Conservation (phyloP, 2,797 vertebrate species). For the Tympanoctomys barrerae region DNA sequence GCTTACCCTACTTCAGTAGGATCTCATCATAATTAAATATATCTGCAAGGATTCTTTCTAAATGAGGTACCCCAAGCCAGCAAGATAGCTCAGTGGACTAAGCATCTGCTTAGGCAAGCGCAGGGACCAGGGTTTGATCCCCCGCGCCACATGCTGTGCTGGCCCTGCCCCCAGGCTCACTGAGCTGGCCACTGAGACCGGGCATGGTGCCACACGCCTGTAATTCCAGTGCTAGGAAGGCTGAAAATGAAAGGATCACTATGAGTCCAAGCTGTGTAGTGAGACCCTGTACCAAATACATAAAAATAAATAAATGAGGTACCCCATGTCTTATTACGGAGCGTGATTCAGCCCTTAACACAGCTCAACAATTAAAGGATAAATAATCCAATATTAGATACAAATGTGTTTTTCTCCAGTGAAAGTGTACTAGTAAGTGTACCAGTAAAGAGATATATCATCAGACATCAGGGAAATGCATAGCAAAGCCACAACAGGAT, state of each 20-base stretch:
- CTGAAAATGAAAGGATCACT: too few relatives aligned
- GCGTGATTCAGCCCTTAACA: not conserved
- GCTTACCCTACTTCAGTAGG: not conserved
- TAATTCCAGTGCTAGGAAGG: too few relatives aligned
- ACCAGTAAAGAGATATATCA: not conserved
- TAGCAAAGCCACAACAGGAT: not conserved
- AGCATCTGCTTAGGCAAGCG: too few relatives aligned
- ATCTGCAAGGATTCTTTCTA: not conserved
- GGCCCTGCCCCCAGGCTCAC: too few relatives aligned
- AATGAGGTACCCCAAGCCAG: not conserved
- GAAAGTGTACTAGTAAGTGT: not conserved
- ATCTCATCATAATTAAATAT: constrained; percentile 14
- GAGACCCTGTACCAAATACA: too few relatives aligned
- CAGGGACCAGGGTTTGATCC: too few relatives aligned
- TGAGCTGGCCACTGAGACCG: too few relatives aligned
- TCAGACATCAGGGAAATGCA: not conserved
- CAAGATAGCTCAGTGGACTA: too few relatives aligned
- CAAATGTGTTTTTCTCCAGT: constrained; percentile 17
- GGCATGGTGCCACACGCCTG: too few relatives aligned
- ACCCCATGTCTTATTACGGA: not conserved
- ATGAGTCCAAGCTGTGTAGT: too few relatives aligned
- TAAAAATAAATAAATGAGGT: not conserved
- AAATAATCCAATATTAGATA: not conserved
- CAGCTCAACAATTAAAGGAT: not conserved
- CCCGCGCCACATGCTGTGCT: too few relatives aligned